Base-by-base conservation (phyloP, 2,888 invertebrate species). In the Rotaria socialis region DNA sequence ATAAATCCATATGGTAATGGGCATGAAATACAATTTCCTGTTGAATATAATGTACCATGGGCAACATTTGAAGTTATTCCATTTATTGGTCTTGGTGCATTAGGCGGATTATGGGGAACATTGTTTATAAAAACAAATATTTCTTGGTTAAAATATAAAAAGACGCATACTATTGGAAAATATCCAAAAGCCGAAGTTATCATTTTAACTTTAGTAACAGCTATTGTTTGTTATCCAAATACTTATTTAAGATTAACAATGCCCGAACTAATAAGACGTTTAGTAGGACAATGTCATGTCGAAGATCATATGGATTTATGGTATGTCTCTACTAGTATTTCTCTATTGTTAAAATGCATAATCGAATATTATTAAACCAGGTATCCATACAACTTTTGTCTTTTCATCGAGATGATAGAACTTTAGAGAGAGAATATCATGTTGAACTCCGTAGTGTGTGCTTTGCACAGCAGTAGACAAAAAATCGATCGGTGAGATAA, bases 1-100 rank as follows among this genome's bases (percentile, higher is more conserved):
- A 95, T 99, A 90, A 98, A 99, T 92, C 99, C 99, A 4, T 99
- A 99, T 92, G 99, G 99, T 85, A 98, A 97, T 90, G 97, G 97
- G 91, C 96, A 98, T 91, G 96, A 97, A 2, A 97, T 98, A 56
- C 93, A 99, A 87, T 99, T 99, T 92, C 97, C 95, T 91, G 97
- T 99, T 24, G 96, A 99, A 91, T 98, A 98, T 92, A 91, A 91
- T 87, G 96, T 96, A 91, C 96, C 97, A 0, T 99, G 98, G 97
- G 96, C 96, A 91, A 96, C 98, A 92, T 95, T 97, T 90, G 99
- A 99, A 91, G 93, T 99, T 50, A 94, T 99, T 89, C 97, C 98
- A 0, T 99, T 99, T 90, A 95, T 97, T 19, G 94, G 95, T 86
- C 93, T 99, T 27, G 99, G 99, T 87, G 95, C 97, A 87, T 95